Conservation (phyloP, 2,113 vertebrate genomes). For the Gobio gobio region DNA sequence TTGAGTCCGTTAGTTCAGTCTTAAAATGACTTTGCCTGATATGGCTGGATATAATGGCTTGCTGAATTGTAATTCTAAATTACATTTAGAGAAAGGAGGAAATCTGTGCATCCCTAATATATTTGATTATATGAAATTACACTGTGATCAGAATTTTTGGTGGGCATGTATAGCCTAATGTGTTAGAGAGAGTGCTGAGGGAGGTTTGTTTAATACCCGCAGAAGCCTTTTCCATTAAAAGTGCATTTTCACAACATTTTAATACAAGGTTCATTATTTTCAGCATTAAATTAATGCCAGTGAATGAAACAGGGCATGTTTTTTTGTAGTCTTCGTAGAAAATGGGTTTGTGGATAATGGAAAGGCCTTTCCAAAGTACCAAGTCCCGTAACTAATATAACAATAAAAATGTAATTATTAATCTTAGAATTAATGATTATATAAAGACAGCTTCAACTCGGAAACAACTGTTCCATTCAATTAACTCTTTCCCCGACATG, state of each 20-base stretch:
- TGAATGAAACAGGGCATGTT: slow-evolving; percentile 17
- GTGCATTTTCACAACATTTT: slow-evolving; percentile 13
- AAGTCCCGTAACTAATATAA: background rate
- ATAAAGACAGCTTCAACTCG: background rate
- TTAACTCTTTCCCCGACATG: background rate
- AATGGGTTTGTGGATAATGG: slow-evolving; percentile 1
- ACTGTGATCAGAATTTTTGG: background rate
- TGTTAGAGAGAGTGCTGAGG: background rate
- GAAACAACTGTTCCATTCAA: background rate
- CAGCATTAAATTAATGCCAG: slow-evolving; percentile 16
- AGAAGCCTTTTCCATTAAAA: slow-evolving; percentile 28
- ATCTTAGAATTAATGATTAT: background rate
- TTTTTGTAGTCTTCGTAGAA: slow-evolving; percentile 12
- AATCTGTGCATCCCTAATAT: background rate
- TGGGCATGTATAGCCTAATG: too few relatives aligned
- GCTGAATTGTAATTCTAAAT: background rate
- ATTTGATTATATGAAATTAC: slow-evolving; percentile 20
- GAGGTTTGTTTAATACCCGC: slow-evolving; percentile 8
- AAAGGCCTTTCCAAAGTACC: background rate
- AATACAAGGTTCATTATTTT: slow-evolving; percentile 24
- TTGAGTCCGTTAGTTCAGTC: background rate
- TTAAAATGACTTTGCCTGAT: background rate
- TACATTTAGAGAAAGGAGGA: background rate
- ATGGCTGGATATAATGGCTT: background rate
- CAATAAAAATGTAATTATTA: background rate